These are phyloP conservation scores for Cairina moschata DNA, from an alignment of 2,113 vertebrate species.

Conservation along the genomic window DNA sequence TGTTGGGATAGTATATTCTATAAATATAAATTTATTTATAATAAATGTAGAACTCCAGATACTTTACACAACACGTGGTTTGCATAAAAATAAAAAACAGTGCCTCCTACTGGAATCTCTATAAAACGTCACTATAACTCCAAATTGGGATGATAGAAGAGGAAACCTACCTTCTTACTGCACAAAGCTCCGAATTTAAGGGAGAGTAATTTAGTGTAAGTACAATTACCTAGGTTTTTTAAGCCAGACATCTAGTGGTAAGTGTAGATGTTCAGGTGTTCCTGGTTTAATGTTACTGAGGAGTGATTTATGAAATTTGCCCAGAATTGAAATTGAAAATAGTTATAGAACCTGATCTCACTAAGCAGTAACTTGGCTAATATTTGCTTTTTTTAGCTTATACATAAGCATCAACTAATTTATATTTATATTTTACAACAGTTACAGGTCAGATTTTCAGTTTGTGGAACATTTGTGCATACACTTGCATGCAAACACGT, in stretches of 20 bases:
- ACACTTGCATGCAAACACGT: background rate
- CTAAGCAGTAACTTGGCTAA: background rate
- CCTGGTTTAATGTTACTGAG: background rate
- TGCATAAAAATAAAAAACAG: background rate
- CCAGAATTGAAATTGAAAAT: background rate
- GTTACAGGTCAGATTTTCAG: background rate
- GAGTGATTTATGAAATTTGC: background rate
- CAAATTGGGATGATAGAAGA: background rate
- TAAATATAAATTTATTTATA: background rate
- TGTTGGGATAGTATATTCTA: background rate
- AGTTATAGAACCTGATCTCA: background rate
- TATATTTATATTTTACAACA: background rate
- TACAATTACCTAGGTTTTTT: background rate
- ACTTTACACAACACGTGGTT: background rate
- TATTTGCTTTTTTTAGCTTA: background rate
- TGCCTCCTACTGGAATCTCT: background rate
- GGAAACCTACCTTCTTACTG: accelerated
- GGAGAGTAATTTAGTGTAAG: background rate
- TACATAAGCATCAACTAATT: background rate
- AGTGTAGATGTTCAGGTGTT: background rate
- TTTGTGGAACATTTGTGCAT: background rate
- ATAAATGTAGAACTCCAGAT: background rate
- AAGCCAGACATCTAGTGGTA: background rate
- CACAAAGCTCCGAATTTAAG: background rate
- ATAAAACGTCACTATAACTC: background rate